Percentiles rank a stretch among this genome's conserved stretches.
Evolutionary conservation across 2,888 invertebrate species (phyloP).

Genomic region (Drosophila nr. medialis): DNA sequence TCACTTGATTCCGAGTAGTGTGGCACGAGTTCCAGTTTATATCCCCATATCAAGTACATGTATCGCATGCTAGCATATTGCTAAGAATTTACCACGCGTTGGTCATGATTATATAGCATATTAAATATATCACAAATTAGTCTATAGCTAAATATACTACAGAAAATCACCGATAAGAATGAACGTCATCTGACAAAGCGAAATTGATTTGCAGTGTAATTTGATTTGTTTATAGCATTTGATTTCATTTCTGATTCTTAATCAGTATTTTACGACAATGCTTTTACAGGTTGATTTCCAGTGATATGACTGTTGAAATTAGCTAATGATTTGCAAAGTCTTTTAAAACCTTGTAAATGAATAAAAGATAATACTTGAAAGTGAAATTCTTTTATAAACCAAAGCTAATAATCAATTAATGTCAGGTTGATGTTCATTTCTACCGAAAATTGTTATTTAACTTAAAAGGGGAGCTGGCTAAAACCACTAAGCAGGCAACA

Average conservation of each 20-base stretch:
- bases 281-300: slow-evolving; percentile 9
- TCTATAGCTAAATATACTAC: slow-evolving; percentile 51
- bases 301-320: slow-evolving; percentile 15
- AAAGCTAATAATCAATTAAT: not conserved
- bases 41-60: slow-evolving; percentile 13
- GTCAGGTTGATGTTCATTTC: not conserved
- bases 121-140: slow-evolving; percentile 23
- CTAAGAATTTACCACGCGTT: slow-evolving; percentile 37
- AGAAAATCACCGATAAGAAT: slow-evolving; percentile 60
- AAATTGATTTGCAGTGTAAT: slow-evolving; percentile 31
- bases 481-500: not conserved
- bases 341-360: not conserved
- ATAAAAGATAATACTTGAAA: not conserved
- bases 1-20: slow-evolving; percentile 40
- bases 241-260: slow-evolving; percentile 26
- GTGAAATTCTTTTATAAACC: not conserved
- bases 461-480: not conserved
- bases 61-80: slow-evolving; percentile 24
- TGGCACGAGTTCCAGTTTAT: slow-evolving; percentile 42
- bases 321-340: not conserved
- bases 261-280: slow-evolving; percentile 8
- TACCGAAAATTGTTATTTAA: not conserved
- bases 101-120: slow-evolving; percentile 31
- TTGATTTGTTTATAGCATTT: slow-evolving; percentile 38
- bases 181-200: slow-evolving; percentile 58